Evolutionary conservation across 2,113 vertebrate genomes (phyloP), one percentile per base, ranked within the genome.

Genomic region (Ciconia maguari): DNA sequence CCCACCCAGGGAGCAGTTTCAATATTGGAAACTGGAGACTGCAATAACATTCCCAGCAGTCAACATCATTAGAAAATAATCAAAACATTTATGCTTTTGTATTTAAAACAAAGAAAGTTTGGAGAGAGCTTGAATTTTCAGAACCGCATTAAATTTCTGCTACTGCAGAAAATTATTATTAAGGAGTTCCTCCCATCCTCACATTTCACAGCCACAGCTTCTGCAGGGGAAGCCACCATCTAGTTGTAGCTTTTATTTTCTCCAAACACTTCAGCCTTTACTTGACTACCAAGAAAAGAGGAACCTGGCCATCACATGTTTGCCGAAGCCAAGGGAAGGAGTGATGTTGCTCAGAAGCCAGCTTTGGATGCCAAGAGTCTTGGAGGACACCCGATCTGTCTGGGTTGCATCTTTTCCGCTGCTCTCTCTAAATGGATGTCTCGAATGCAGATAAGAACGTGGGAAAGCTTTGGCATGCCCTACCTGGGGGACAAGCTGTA

Each of bases 1-100:
- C 89, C 96, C 93, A 97, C 91, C 89, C 94, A 95, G 60, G 46
- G 14, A 94, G 58, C 32, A 76, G 36, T 70, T 95, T 91, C 21
- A 4, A 26, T 51, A 91, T 1, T 3, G 2, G 87, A 94, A 96
- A 96, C 13, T 38, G 64, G 70, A 93, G 44, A 93, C 71, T 64
- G 46, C 36, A 89, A 34, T 87, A 96, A 94, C 52, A 84, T 44
- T 91, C 69, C 70, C 83, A 95, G 75, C 26, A 74, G 71, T 69
- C 78, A 91, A 44, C n/a, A 93, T 62, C 32, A 38, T 58, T 90
- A 91, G 78, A 90, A 89, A 95, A 90, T 42, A 91, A 94, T 65
- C 34, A 85, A 95, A 94, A 95, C 41, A 69, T 77, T 76, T 80
- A 80, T 26, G 44, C 2, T 87, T 94, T 87, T 81, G 7, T 48